Percentiles rank a stretch among this genome's conserved stretches.
Evolutionary conservation across 2,113 vertebrate genomes (phyloP).

Genomic region (Xiphorhynchus elegans): DNA sequence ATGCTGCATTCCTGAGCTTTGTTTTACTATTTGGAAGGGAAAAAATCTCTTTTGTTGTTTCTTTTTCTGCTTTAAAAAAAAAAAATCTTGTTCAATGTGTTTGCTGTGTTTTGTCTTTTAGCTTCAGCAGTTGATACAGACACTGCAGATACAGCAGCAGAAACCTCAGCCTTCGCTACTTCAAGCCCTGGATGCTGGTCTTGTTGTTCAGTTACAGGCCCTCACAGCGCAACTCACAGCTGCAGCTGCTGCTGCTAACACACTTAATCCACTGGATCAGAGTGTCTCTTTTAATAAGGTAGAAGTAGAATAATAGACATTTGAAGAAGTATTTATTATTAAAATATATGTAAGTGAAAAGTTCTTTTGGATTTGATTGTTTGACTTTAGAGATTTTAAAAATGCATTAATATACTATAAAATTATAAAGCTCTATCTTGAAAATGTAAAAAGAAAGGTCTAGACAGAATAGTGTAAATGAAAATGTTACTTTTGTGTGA

Average conservation of each 20-base stretch:
- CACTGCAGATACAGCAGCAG: constrained; percentile 96
- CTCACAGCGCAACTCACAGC: constrained; percentile 97
- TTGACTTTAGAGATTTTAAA: background rate
- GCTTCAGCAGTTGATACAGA: constrained; percentile 97
- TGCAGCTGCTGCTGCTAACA: constrained; percentile 91
- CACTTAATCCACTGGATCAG: constrained; percentile 93
- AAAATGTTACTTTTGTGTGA: background rate
- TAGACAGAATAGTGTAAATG: background rate
- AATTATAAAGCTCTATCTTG: background rate
- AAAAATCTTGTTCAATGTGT: background rate
- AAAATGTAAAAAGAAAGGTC: background rate
- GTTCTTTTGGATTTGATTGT: background rate
- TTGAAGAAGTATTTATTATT: background rate
- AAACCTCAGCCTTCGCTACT: constrained; percentile 96
- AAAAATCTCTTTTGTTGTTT: background rate
- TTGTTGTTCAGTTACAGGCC: constrained; percentile 96
- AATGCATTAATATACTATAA: background rate
- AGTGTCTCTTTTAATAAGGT: constrained; percentile 98
- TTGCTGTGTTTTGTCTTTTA: constrained; percentile 45
- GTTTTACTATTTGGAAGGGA: background rate
- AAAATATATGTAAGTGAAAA: background rate
- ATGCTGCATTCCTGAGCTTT: background rate
- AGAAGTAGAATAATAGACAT: background rate
- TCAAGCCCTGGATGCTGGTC: constrained; percentile 94
- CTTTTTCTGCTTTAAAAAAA: background rate